Conservation (phyloP, 2,888 invertebrate genomes). For the Drosophila gaucha region DNA sequence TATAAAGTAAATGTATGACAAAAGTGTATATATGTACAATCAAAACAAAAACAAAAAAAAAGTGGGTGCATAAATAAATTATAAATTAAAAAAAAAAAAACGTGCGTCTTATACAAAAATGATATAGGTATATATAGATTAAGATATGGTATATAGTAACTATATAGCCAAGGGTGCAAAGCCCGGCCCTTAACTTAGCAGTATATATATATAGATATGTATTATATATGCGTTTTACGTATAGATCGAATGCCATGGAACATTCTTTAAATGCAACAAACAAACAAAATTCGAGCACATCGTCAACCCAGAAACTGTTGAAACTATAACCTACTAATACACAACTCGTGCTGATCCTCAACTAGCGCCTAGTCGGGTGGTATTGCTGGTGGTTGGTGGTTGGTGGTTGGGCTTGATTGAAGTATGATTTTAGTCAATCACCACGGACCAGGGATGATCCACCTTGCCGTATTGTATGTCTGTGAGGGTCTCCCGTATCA, state of each 20-base stretch:
- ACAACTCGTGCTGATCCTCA: constrained; percentile 49
- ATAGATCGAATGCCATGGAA: constrained; percentile 26
- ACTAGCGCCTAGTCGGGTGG: too few relatives aligned
- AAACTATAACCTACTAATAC: constrained; percentile 80
- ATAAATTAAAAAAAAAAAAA: constrained; percentile 37
- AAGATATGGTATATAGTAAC: constrained; percentile 39
- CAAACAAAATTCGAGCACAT: constrained; percentile 73
- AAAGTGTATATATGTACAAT: constrained; percentile 9
- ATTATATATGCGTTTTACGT: constrained; percentile 36
- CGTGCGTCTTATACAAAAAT: constrained; percentile 40
- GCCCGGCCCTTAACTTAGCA: constrained; percentile 43
- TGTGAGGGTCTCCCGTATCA: constrained; percentile 90
- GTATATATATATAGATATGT: constrained; percentile 14
- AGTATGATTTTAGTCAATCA: constrained; percentile 86
- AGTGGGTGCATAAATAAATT: constrained; percentile 50
- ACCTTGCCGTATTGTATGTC: constrained; percentile 96
- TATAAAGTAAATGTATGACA: constrained; percentile 22
- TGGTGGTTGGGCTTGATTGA: background rate
- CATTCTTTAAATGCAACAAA: constrained; percentile 57
- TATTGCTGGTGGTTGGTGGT: background rate
- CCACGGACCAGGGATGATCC: constrained; percentile 92
- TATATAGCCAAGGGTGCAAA: constrained; percentile 48
- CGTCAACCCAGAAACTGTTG: constrained; percentile 48
- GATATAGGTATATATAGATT: constrained; percentile 12
- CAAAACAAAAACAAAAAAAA: constrained; percentile 25